Percentiles rank a stretch among this genome's conserved stretches.
Evolutionary conservation across 2,888 invertebrate genomes (phyloP).

Genomic region (Perizoma affinitatum): DNA sequence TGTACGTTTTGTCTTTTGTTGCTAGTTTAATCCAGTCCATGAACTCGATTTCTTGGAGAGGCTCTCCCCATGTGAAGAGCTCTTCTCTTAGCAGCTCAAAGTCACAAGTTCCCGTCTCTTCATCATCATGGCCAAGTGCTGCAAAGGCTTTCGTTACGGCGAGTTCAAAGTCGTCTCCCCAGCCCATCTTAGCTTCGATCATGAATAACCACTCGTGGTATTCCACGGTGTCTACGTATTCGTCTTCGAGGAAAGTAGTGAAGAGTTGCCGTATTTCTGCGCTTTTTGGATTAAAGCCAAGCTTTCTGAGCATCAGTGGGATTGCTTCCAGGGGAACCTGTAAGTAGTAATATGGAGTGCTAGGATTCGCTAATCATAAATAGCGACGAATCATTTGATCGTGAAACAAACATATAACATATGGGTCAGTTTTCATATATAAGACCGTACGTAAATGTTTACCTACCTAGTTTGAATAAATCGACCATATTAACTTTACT

Average conservation of each 20-base stretch:
- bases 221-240: constrained; percentile 70
- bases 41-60: constrained; percentile 67
- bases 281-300: constrained; percentile 75
- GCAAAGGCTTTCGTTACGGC: constrained; percentile 66
- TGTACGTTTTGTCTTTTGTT: constrained; percentile 65
- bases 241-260: constrained; percentile 68
- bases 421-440: too few species aligned
- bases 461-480: too few species aligned
- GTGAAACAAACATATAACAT: not conserved
- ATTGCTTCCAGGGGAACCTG: constrained; percentile 63
- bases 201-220: constrained; percentile 71
- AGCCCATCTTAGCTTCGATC: constrained; percentile 74
- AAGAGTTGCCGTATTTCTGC: constrained; percentile 63
- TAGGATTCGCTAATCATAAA: too few species aligned
- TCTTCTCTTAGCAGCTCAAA: constrained; percentile 64
- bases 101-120: constrained; percentile 60
- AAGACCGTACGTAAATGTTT: too few species aligned
- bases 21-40: constrained; percentile 65
- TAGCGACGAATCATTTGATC: too few species aligned
- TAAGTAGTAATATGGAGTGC: too few species aligned
- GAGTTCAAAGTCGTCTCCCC: constrained; percentile 72
- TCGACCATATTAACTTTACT: too few species aligned
- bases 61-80: constrained; percentile 71
- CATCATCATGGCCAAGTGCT: constrained; percentile 69
- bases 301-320: constrained; percentile 67